phyloP scores from a whole-genome alignment of 2,888 invertebrate genomes.

The Athalia cordata region DNA sequence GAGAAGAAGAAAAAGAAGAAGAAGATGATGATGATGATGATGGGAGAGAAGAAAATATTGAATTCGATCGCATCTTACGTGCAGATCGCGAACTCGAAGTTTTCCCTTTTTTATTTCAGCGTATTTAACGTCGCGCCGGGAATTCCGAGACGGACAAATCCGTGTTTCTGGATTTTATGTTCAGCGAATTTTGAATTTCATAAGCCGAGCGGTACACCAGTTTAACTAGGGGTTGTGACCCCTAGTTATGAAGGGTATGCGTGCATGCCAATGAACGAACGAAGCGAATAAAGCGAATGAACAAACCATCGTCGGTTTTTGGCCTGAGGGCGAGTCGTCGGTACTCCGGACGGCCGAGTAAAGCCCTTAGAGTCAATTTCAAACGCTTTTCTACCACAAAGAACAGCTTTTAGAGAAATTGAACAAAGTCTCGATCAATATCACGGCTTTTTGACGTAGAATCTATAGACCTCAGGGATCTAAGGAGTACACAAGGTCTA shows the following conservation, averaged over 20 bases:
- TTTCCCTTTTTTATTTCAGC: background rate
- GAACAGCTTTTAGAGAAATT: conserved; percentile 40
- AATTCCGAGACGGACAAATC: background rate
- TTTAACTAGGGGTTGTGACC: too few species aligned
- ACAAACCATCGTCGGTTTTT: background rate
- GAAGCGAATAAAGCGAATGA: too few species aligned
- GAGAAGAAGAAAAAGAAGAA: too few species aligned
- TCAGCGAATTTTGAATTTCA: too few species aligned
- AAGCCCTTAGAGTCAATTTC: conserved; percentile 6
- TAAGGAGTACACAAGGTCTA: background rate
- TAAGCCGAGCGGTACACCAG: too few species aligned
- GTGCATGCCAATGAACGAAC: too few species aligned
- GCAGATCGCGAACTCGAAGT: background rate
- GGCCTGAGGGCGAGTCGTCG: background rate
- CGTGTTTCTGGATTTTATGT: too few species aligned
- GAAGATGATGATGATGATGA: too few species aligned
- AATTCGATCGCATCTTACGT: conserved; percentile 26
- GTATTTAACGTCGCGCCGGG: background rate
- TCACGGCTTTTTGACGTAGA: conserved; percentile 18
- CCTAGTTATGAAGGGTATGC: too few species aligned
- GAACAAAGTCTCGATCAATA: conserved; percentile 25
- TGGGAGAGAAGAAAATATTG: conserved; percentile 15
- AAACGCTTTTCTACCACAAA: background rate
- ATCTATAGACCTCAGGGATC: background rate
- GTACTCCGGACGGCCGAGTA: too few species aligned